Base-by-base conservation (phyloP, 2,113 vertebrate species). In the Psilopogon haemacephalus region DNA sequence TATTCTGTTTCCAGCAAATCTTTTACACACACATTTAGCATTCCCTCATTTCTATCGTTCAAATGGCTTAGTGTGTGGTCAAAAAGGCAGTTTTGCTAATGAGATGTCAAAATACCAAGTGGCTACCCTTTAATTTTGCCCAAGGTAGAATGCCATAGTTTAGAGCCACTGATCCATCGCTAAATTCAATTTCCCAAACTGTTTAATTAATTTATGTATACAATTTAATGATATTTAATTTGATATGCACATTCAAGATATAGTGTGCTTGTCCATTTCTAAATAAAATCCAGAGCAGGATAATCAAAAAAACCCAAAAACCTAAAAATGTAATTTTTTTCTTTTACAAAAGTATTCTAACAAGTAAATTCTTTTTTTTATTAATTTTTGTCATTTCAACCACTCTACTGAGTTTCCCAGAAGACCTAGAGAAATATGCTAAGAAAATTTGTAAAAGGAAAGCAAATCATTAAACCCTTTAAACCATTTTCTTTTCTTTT, bases 171-270 rank as follows among this genome's bases (percentile, higher is more conserved):
- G 96, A 97, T 91, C 92, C 93, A 93, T 93, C 94, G 63, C 94
- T 89, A 95, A 97, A 97, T 95, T 95, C 71, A 97, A 96, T 97
- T 97, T 96, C 81, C 77, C 90, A 95, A 95, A 85, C 40, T 96
- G 84, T 88, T 97, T 97, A 96, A 97, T 97, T 97, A 96, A 97
- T 97, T 95, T 96, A 94, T 90, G 44, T 91, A 81, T 97, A 92
- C 27, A 96, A 94, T 93, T 86, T 97, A 96, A 95, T 96, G 19
- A 95, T 96, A 94, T 96, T 97, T 97, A 92, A 96, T 95, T 94
- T 93, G 26, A 88, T 93, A 95, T 83, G 67, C 59, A 94, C 65
- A 75, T 93, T 93, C 56, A 63, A 97, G 67, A 89, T 95, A 79
- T 16, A 90, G 6, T 67, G 44, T 63, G 32, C 35, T 89, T 93